Percentiles rank a stretch among this genome's conserved stretches.
phyloP scores from a whole-genome alignment of 2,888 invertebrate genomes.

The Scaptomyza reducta region DNA sequence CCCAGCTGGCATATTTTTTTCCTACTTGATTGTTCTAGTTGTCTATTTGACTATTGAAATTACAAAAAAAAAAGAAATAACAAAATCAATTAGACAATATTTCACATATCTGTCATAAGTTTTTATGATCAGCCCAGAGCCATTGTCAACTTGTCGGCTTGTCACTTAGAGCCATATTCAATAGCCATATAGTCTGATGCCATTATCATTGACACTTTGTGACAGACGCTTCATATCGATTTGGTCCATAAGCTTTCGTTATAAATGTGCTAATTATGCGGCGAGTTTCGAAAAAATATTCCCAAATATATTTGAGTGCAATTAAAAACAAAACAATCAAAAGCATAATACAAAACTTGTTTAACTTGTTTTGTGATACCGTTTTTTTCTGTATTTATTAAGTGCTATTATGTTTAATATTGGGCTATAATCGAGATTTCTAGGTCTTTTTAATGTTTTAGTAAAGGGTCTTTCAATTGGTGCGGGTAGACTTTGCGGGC shows the following conservation, averaged over 20 bases:
- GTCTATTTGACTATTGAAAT: constrained; percentile 24
- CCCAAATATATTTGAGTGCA: constrained; percentile 14
- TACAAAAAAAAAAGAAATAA: constrained; percentile 36
- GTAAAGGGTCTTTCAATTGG: too few relatives aligned
- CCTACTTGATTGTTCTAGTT: constrained; percentile 3
- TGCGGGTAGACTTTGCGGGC: too few relatives aligned
- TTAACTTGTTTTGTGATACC: constrained; percentile 13
- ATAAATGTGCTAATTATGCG: constrained; percentile 70
- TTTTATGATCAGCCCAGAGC: constrained; percentile 60
- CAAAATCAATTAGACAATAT: constrained; percentile 70
- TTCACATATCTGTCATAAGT: constrained; percentile 68
- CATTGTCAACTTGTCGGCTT: constrained; percentile 66
- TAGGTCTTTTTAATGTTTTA: too few relatives aligned
- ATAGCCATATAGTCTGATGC: constrained; percentile 6
- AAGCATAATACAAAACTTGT: neutral
- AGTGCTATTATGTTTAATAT: neutral
- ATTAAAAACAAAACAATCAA: constrained; percentile 19
- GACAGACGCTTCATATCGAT: constrained; percentile 60
- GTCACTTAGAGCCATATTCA: constrained; percentile 41
- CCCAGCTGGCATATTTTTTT: constrained; percentile 43
- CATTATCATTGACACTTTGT: constrained; percentile 54
- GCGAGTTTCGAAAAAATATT: constrained; percentile 19
- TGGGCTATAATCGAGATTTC: neutral
- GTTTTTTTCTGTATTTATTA: neutral
- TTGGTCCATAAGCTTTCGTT: constrained; percentile 66